Evolutionary conservation across 2,797 vertebrate species (phyloP).

Genomic region (Tokudaia muenninki): DNA sequence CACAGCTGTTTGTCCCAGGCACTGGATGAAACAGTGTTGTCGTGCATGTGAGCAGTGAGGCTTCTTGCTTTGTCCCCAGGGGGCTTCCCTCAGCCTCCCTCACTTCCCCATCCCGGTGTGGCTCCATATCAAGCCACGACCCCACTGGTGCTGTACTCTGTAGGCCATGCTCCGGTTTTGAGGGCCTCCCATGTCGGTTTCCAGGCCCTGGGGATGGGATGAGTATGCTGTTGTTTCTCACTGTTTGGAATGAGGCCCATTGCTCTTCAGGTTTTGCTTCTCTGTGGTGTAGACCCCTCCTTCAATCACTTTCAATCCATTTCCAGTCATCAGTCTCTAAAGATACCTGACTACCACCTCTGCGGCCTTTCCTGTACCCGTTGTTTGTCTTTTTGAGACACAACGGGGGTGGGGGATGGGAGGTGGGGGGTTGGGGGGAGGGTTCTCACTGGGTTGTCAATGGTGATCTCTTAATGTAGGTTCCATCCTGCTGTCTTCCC

Average conservation of each 20-base stretch:
- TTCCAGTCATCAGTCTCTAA: constrained; percentile 10
- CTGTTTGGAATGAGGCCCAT: neutral
- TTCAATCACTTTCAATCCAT: neutral
- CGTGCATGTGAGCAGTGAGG: neutral
- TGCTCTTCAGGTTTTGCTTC: neutral
- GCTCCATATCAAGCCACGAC: neutral
- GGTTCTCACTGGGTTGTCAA: neutral
- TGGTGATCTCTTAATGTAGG: too few relatives aligned
- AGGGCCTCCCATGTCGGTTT: neutral
- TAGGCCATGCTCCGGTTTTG: neutral
- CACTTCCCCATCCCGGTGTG: neutral
- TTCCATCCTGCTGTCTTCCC: neutral
- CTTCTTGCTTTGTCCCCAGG: neutral
- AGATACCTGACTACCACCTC: neutral
- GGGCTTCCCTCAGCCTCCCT: neutral
- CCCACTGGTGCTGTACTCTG: neutral
- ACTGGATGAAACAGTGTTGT: too few relatives aligned
- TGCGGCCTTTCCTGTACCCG: neutral
- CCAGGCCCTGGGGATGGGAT: neutral
- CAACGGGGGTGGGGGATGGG: neutral
- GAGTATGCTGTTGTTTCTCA: neutral
- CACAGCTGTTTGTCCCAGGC: neutral
- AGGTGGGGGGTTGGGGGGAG: neutral
- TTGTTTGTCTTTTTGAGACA: neutral
- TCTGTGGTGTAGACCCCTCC: neutral